A percentile compares a stretch with the other conserved stretches of the same genome.
phyloP scores from a whole-genome alignment of 2,888 invertebrate species.

The Opisthograptis luteolata region DNA sequence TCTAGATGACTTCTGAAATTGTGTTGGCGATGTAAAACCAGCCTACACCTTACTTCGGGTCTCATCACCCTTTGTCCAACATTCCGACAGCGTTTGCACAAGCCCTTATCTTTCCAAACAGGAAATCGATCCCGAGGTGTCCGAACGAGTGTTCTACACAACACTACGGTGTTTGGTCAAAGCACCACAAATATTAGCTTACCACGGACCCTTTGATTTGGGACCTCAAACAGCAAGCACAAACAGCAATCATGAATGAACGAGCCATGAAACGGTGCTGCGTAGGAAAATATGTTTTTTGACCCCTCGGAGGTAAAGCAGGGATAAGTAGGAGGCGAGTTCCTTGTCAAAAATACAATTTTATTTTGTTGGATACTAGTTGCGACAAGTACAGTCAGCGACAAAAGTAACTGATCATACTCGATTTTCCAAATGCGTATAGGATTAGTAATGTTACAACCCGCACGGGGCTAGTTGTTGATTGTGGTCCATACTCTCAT shows the following conservation, averaged over 20 bases:
- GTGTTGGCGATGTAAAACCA: conserved; percentile 2
- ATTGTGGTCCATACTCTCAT: too few relatives aligned
- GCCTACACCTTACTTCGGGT: conserved; percentile 14
- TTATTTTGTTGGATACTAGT: too few relatives aligned
- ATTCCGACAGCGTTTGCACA: conserved; percentile 42
- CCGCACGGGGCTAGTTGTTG: too few relatives aligned
- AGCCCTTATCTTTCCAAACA: conserved; percentile 59
- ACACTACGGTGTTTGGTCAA: conserved; percentile 45
- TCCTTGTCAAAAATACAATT: too few relatives aligned
- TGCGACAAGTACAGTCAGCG: too few relatives aligned
- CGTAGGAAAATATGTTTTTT: conserved; percentile 26
- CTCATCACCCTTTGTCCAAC: conserved; percentile 39
- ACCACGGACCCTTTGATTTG: conserved; percentile 53
- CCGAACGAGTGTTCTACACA: conserved; percentile 49
- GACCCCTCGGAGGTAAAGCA: not conserved
- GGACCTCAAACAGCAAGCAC: conserved; percentile 40
- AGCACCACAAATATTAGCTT: conserved; percentile 52
- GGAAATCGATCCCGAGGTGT: conserved; percentile 57
- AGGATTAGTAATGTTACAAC: too few relatives aligned
- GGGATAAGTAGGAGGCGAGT: too few relatives aligned
- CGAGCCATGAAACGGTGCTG: conserved; percentile 32
- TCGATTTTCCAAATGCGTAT: too few relatives aligned
- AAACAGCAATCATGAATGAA: conserved; percentile 48
- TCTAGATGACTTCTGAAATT: conserved; percentile 18
- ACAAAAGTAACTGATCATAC: too few relatives aligned